Base-by-base conservation (phyloP, 2,888 invertebrate genomes). In the Drosophila bunnanda region DNA sequence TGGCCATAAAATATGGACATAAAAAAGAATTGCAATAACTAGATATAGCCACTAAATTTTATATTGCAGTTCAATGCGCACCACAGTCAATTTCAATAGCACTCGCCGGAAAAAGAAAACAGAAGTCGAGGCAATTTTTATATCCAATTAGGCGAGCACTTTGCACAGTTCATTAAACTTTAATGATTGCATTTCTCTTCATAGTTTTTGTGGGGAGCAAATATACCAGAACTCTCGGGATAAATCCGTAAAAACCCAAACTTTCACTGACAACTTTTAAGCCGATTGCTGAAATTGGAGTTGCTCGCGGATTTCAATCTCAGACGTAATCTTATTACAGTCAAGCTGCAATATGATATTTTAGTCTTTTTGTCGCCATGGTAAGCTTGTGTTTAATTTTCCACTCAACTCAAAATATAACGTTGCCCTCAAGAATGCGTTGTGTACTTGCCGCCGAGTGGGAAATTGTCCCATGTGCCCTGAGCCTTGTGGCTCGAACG, bases 1-100 rank as follows among this genome's bases (percentile, higher is more conserved):
- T 7, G 25, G 41, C 46, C 69, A 48, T 56, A 68, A 68, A 68
- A 59, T 59, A 39, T 71, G 39, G 34, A 60, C 41, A 69, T 56
- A 48, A 28, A 58, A 64, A 69, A 46, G 32, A 34, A 44, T 34
- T 32, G 34, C 50, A 39, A 60, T 30, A 62, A 50, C 59, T 46
- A 36, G 61, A 46, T 46, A 62, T 38, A 12, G 62, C 36, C 66
- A 54, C 30, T 46, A 66, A 38, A 54, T 38, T 55, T 39, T 46
- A 20, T 50, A 64, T 36, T 36, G 64, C 36, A 57, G 57, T 57
- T 50, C 50, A 25, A 57, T 50, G 50, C 25, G 12, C 32, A 25
- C 46, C 32, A 32, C 30, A 25, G 62, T 7, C 30, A 54, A 54
- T 44, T 43, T 17, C 20, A n/a, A 6, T 13, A 38, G 44, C 55